These are phyloP conservation scores for Homarus gammarus DNA, from an alignment of 2,888 invertebrate species.

Conservation along the genomic window DNA sequence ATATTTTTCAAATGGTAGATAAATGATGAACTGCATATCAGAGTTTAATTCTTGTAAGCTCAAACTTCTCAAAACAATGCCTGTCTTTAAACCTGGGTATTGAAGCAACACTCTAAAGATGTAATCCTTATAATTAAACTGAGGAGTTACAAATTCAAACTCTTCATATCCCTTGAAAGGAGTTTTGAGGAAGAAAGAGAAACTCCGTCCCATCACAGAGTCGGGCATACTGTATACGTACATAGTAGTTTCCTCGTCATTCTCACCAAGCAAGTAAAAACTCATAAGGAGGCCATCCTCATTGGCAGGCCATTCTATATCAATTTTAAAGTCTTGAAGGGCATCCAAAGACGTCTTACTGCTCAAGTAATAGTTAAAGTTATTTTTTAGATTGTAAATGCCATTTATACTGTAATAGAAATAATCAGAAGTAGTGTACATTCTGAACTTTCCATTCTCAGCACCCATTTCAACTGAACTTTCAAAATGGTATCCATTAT, in stretches of 20 bases:
- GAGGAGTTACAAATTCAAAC: constrained; percentile 38
- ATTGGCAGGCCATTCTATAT: not conserved
- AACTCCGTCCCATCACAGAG: constrained; percentile 27
- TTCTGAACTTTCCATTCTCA: not conserved
- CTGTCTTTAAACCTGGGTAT: constrained; percentile 49
- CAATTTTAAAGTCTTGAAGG: not conserved
- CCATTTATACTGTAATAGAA: not conserved
- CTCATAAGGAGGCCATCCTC: not conserved
- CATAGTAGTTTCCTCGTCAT: not conserved
- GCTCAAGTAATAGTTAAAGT: not conserved
- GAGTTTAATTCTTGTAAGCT: not conserved
- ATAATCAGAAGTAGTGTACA: not conserved
- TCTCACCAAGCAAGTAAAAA: not conserved
- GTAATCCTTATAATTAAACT: constrained; percentile 7
- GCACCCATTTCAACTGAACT: not conserved
- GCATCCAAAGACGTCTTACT: not conserved
- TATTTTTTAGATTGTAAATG: not conserved
- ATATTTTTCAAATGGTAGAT: constrained; percentile 57
- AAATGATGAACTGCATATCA: constrained; percentile 32
- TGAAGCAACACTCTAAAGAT: constrained; percentile 29
- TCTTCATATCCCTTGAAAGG: constrained; percentile 26
- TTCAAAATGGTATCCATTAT: not conserved
- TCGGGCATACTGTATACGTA: constrained; percentile 14
- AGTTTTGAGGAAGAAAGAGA: not conserved
- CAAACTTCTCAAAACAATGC: not conserved